These are phyloP conservation scores for Cossypha dichroa DNA, from an alignment of 2,797 vertebrate genomes.

Conservation along the genomic window DNA sequence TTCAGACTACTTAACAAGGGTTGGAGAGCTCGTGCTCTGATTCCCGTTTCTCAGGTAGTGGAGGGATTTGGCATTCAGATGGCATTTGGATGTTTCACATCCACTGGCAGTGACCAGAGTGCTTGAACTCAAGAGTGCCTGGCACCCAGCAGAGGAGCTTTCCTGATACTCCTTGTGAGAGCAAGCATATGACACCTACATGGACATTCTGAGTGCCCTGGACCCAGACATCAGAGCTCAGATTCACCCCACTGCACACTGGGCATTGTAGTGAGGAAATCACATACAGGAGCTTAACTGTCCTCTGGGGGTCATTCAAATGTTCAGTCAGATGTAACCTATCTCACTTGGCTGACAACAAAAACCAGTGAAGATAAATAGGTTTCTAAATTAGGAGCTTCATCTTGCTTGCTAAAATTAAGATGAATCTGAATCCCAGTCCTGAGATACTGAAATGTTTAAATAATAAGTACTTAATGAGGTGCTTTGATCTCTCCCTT, in stretches of 20 bases:
- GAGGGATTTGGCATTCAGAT: not conserved
- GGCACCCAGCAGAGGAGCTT: not conserved
- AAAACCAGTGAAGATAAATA: conserved; percentile 20
- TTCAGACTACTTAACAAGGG: not conserved
- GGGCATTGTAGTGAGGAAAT: not conserved
- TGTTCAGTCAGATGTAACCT: conserved; percentile 14
- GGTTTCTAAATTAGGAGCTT: conserved; percentile 9
- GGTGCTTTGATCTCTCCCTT: not conserved
- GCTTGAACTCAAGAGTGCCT: not conserved
- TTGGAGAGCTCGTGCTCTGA: rapidly evolving
- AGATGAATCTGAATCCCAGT: not conserved
- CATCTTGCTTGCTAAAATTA: not conserved
- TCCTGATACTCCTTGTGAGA: not conserved
- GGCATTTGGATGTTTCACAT: not conserved
- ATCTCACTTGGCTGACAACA: not conserved
- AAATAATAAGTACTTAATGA: conserved; percentile 17
- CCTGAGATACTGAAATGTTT: not conserved
- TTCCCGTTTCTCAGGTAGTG: not conserved
- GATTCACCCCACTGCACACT: not conserved
- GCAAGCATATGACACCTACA: not conserved
- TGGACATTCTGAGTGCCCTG: not conserved
- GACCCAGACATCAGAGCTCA: not conserved
- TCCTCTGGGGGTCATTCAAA: not conserved
- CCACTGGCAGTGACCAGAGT: not conserved
- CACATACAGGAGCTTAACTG: not conserved